phyloP scores from a whole-genome alignment of 2,113 vertebrate species.

The Cnemophilus loriae region DNA sequence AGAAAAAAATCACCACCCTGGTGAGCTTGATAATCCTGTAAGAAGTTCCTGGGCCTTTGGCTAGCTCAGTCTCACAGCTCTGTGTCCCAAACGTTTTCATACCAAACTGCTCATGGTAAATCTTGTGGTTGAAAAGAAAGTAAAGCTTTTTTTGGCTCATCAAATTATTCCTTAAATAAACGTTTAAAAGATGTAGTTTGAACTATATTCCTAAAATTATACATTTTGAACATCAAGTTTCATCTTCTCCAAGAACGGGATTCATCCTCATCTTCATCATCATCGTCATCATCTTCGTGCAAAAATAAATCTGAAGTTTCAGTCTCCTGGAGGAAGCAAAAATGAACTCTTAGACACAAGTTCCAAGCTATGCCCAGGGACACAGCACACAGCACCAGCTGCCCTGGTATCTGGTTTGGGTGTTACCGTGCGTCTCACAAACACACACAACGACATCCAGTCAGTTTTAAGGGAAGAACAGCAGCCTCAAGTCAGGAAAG shows the following conservation, averaged over 20 bases:
- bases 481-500: neutral
- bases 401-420: accelerated
- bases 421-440: accelerated
- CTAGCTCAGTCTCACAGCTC: slow-evolving; percentile 68
- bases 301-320: slow-evolving; percentile 85
- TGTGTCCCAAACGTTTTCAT: slow-evolving; percentile 58
- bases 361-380: too few relatives aligned
- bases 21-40: slow-evolving; percentile 56
- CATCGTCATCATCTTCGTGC: slow-evolving; percentile 92
- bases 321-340: slow-evolving; percentile 77
- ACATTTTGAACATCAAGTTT: slow-evolving; percentile 73
- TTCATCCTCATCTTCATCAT: slow-evolving; percentile 94
- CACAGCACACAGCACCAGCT: neutral
- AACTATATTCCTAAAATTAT: slow-evolving; percentile 77
- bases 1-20: slow-evolving; percentile 49
- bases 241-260: slow-evolving; percentile 97
- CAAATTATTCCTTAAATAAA: slow-evolving; percentile 81
- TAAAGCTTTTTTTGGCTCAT: slow-evolving; percentile 78
- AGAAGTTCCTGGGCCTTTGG: slow-evolving; percentile 73
- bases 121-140: slow-evolving; percentile 72
- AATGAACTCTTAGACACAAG: neutral
- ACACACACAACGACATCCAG: accelerated
- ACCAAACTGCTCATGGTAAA: slow-evolving; percentile 66
- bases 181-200: slow-evolving; percentile 73
- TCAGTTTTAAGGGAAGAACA: neutral